Base-by-base conservation (phyloP, 2,888 invertebrate species). In the Xestia c-nigrum region DNA sequence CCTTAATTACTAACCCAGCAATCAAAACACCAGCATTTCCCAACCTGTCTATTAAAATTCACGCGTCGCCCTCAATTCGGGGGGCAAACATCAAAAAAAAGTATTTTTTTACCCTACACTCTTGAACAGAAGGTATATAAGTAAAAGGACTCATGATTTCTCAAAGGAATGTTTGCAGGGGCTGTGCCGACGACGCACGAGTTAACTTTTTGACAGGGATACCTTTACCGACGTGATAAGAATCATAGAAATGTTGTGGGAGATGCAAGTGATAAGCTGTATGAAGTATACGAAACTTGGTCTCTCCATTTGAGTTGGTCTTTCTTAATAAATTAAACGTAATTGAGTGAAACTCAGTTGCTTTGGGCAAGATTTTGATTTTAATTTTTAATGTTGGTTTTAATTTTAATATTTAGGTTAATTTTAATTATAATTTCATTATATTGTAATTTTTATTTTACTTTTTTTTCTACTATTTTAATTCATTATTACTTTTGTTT, bases 191-290 rank as follows among this genome's bases (percentile, higher is more conserved):
- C 90, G 91, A 93, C 95, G 96, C 96, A 95, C 95, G 96, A 95
- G 94, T 95, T 94, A 93, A 95, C 95, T 95, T 95, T 95, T 94
- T 95, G 95, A 96, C 95, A 95, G 94, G 95, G 94, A 94, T 95
- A 95, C 96, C 95, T 95, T 93, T 89, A 88, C 84, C 88, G 91
- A 95, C 96, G 96, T 96, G 96, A 95, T 91, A 88, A 87, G 96
- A 95, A 95, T 95, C 88, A 90, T 88, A 86, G 87, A 82, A 64
- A 83, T 78, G 59, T 85, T 90, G 88, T 64, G 61, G 73, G 85
- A 88, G 88, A 19, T 61, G 64, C 55, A 76, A 81, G 84, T 76
- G 57, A 76, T 43, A 12, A 66, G 67, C 80, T 3, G 9, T 0
- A 50, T 6, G 50, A 0, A 21, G 0, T 21, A 50, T 21, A 9